Conservation (phyloP, 2,797 vertebrate species). For the Girardinus metallicus region DNA sequence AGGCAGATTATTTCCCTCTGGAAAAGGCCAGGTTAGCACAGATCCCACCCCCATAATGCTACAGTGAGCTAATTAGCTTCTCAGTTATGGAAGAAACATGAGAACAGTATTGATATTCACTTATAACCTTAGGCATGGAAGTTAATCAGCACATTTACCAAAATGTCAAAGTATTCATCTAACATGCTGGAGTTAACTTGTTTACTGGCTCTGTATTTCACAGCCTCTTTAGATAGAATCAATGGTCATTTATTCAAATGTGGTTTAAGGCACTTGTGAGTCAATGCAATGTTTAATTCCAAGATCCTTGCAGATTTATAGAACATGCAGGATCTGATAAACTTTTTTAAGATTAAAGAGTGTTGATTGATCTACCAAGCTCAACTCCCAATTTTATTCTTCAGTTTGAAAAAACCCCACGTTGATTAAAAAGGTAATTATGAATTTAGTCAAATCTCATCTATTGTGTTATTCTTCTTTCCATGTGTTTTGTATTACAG, state of each 20-base stretch:
- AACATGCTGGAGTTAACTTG: background rate
- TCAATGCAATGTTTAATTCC: conserved; percentile 5
- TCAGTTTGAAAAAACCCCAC: conserved; percentile 8
- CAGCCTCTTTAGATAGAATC: background rate
- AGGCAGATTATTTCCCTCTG: background rate
- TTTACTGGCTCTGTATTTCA: background rate
- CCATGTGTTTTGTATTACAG: conserved; percentile 15
- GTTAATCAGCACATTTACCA: conserved; percentile 6
- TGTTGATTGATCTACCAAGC: background rate
- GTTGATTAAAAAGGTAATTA: conserved; percentile 21
- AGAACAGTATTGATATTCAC: background rate
- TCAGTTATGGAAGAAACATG: background rate
- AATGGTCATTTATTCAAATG: background rate
- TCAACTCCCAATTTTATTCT: background rate
- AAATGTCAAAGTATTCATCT: conserved; percentile 12
- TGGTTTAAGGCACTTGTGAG: conserved; percentile 2
- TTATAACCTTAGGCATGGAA: conserved; percentile 9
- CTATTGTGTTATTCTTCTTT: conserved; percentile 16
- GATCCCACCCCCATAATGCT: background rate
- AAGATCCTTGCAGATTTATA: background rate
- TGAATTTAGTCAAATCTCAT: conserved; percentile 13
- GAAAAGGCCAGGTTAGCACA: background rate
- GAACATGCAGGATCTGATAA: background rate
- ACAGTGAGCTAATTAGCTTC: conserved; percentile 11
- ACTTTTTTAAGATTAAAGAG: background rate